phyloP scores from a whole-genome alignment of 2,797 vertebrate species.

The Pteropus rufus region DNA sequence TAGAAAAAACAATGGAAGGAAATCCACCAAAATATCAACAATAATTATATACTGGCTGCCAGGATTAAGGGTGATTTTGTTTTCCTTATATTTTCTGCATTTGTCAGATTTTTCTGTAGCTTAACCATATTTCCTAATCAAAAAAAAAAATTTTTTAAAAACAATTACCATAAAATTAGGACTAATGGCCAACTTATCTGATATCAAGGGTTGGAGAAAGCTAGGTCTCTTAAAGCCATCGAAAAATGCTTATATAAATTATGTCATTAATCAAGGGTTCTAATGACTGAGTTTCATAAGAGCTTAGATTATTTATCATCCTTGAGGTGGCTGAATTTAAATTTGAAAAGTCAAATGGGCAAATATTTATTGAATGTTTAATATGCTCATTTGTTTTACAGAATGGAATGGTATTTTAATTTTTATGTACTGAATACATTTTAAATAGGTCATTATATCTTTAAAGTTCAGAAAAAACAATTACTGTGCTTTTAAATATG shows the following conservation, averaged over 20 bases:
- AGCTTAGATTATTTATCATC: background rate
- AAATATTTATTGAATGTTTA: conserved; percentile 20
- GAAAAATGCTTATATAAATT: background rate
- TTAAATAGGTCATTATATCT: background rate
- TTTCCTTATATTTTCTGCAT: background rate
- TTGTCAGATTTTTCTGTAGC: background rate
- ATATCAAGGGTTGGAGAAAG: background rate
- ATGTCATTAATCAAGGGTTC: background rate
- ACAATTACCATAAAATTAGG: background rate
- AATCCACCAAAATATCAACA: background rate
- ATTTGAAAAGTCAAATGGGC: background rate
- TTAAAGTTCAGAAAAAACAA: conserved; percentile 31
- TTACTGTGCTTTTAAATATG: background rate
- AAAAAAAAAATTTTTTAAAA: background rate
- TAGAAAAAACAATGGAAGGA: background rate
- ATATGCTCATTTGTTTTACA: conserved; percentile 6
- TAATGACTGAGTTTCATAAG: background rate
- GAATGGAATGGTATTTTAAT: background rate
- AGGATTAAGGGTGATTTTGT: background rate
- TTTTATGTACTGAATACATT: background rate
- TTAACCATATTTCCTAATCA: background rate
- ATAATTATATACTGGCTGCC: background rate
- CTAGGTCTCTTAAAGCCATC: background rate
- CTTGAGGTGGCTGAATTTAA: conserved; percentile 10
- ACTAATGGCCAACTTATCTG: background rate